A percentile compares a stretch with the other conserved stretches of the same genome.
phyloP scores from a whole-genome alignment of 2,113 vertebrate species.

The Orthonyx spaldingii region DNA sequence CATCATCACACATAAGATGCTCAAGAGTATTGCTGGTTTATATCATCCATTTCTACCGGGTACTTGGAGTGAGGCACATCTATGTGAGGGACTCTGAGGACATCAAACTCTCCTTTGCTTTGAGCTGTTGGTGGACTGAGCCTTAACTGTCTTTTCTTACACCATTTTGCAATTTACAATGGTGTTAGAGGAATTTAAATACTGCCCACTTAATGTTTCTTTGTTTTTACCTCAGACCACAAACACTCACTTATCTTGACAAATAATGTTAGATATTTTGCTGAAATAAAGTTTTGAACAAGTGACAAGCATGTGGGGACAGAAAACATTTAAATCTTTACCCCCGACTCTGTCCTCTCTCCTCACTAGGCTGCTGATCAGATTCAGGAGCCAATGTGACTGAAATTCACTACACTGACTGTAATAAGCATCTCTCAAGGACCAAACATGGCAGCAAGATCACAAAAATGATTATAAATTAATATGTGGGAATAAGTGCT shows the following conservation, averaged over 20 bases:
- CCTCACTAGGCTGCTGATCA: neutral
- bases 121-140: neutral
- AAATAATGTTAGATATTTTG: neutral
- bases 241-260: neutral
- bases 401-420: neutral
- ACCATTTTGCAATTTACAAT: neutral
- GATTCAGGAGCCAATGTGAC: neutral
- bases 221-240: neutral
- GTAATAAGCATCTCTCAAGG: neutral
- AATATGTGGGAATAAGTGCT: neutral
- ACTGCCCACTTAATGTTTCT: neutral
- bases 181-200: neutral
- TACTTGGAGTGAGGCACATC: neutral
- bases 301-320: neutral
- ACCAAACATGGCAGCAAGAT: neutral
- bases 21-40: neutral
- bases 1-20: neutral
- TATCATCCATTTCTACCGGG: neutral
- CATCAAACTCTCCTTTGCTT: neutral
- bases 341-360: neutral
- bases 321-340: neutral
- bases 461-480: neutral
- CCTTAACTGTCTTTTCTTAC: neutral
- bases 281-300: neutral
- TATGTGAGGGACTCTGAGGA: neutral